These are phyloP conservation scores for Euura saliciscinereae DNA, from an alignment of 1,140 invertebrate genomes.

Conservation along the genomic window DNA sequence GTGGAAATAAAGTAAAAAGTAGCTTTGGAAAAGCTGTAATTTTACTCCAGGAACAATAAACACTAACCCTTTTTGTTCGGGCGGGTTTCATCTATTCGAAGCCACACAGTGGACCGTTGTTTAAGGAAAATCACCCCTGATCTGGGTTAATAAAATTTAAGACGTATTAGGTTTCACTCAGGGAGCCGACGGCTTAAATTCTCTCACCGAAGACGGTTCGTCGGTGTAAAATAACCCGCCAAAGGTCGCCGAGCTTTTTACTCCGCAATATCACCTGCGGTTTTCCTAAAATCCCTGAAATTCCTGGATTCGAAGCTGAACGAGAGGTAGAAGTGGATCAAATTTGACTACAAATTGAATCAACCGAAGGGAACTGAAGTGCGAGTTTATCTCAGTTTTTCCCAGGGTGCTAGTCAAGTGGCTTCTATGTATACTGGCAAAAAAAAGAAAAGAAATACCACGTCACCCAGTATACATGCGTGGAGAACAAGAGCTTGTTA, in stretches of 20 bases:
- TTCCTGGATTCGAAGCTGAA: too few species aligned
- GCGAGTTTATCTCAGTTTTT: conserved; percentile 10
- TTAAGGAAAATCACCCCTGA: conserved; percentile 10
- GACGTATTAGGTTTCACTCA: conserved; percentile 9
- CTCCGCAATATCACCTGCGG: too few species aligned
- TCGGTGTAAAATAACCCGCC: too few species aligned
- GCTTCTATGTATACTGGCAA: neutral
- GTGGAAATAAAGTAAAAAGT: neutral
- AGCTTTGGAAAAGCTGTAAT: conserved; percentile 17
- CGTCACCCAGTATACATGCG: neutral
- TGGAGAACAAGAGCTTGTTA: neutral
- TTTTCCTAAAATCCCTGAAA: too few species aligned
- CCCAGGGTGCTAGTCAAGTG: conserved; percentile 3
- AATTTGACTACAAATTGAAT: conserved; percentile 5
- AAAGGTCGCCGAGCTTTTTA: too few species aligned
- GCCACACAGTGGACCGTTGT: neutral
- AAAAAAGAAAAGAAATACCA: neutral
- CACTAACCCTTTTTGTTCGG: conserved; percentile 27
- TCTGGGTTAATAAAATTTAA: conserved; percentile 13
- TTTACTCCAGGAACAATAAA: conserved; percentile 33
- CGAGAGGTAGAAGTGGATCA: neutral
- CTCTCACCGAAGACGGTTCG: too few species aligned
- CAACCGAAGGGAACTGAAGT: conserved; percentile 3
- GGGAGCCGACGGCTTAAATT: conserved; percentile 6
- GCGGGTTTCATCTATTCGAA: neutral